These are phyloP conservation scores for Phataginus tetradactyla DNA, from an alignment of 2,797 vertebrate genomes.

Conservation along the genomic window DNA sequence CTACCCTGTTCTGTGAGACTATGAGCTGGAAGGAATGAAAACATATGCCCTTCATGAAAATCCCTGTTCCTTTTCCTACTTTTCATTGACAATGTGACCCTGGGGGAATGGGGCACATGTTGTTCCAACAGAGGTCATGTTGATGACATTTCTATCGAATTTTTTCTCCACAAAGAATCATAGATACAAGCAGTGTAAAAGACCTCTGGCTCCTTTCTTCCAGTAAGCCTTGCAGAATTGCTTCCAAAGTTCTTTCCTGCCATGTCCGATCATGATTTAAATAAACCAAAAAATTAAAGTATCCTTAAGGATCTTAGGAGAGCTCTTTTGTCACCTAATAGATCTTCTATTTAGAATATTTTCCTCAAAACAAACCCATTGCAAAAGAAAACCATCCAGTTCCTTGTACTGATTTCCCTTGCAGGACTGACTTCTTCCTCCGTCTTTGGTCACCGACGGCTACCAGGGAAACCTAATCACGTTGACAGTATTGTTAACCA, in stretches of 20 bases:
- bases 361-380: constrained; percentile 16
- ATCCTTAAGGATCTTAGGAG: neutral
- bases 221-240: constrained; percentile 31
- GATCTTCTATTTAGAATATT: constrained; percentile 37
- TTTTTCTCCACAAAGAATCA: constrained; percentile 62
- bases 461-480: neutral
- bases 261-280: constrained; percentile 50
- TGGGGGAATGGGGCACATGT: neutral
- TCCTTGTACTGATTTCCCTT: neutral
- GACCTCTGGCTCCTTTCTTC: constrained; percentile 6
- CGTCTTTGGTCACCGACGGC: neutral
- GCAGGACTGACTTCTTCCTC: neutral
- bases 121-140: constrained; percentile 33
- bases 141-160: constrained; percentile 64
- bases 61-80: constrained; percentile 4
- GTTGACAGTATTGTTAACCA: neutral
- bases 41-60: constrained; percentile 50
- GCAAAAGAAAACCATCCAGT: constrained; percentile 12
- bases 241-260: constrained; percentile 31
- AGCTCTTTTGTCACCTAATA: constrained; percentile 20
- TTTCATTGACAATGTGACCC: constrained; percentile 29
- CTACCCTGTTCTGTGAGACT: constrained; percentile 14
- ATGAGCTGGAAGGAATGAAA: constrained; percentile 43
- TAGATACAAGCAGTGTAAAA: constrained; percentile 51
- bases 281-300: constrained; percentile 43